Evolutionary conservation across 1,140 invertebrate species (phyloP), one percentile per base, ranked within the genome.

Genomic region (Drosophila littoralis): DNA sequence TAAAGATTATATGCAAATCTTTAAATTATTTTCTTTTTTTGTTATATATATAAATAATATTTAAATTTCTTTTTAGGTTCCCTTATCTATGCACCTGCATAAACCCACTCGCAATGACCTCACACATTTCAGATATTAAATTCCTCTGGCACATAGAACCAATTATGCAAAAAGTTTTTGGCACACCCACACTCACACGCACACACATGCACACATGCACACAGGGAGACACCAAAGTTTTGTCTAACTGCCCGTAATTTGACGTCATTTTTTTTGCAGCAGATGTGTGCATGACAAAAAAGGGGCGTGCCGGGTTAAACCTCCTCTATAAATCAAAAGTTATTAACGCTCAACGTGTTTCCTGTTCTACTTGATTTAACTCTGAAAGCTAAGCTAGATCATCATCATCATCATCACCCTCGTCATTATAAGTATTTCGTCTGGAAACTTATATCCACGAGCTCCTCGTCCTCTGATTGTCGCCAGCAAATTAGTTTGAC

Each of bases 271-370:
- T 54, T 42, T 54, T 42, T 45, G 54, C 38, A 46, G 42, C 60
- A 63, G 50, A 28, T 43, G 51, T 40, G 40, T 51, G 67, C 38
- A 65, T 8, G 13, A 10, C n/a, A 57, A 46, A 46, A 76, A 13
- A 22, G 38, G 17, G 36, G 35, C n/a, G 5, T 50, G 46, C 5
- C 36, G 75, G 71, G 58, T 75, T 75, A 80, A 45, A 6, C 22
- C 38, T 17, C 36, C 46, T 52, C 63, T 48, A 82, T 83, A 86
- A 86, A 86, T 83, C 82, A 79, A 77, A 83, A 83, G 79, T 86
- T 86, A 86, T 86, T 86, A 86, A 83, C 79, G 76, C 69, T 60
- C 68, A 79, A 79, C 83, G 72, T 88, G 79, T 74, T 74, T 59
- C 46, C 57, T 42, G 48, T 79, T 72, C 40, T 60, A 69, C 75